Evolutionary conservation across 1,140 invertebrate genomes (phyloP).

Genomic region (Platorchestia sp.): DNA sequence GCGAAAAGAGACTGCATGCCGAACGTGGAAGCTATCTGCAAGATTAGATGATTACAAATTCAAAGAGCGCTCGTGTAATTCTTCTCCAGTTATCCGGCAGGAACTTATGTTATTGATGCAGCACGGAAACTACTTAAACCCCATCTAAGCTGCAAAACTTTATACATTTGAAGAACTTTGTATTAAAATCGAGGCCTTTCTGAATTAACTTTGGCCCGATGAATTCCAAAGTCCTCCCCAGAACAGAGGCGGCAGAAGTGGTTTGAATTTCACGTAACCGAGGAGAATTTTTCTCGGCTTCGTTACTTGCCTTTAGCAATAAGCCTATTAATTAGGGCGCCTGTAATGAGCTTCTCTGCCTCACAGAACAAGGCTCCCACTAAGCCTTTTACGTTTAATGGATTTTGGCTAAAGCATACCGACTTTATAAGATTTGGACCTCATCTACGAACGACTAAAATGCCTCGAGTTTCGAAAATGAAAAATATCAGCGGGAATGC

Average conservation of each 20-base stretch:
- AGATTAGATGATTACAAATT: neutral
- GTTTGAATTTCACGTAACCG: neutral
- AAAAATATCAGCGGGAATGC: neutral
- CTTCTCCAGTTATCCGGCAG: neutral
- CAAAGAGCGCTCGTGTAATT: neutral
- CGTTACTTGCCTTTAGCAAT: slow-evolving; percentile 49
- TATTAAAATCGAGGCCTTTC: neutral
- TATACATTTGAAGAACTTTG: neutral
- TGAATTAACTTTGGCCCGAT: neutral
- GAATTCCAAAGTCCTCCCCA: neutral
- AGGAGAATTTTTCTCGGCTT: neutral
- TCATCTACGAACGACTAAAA: neutral
- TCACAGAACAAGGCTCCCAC: slow-evolving; percentile 34
- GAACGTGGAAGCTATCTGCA: neutral
- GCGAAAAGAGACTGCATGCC: neutral
- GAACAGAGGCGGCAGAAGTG: neutral
- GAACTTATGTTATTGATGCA: neutral
- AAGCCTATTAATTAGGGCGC: slow-evolving; percentile 48
- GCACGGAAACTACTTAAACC: neutral
- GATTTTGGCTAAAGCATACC: slow-evolving; percentile 23
- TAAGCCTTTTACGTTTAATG: slow-evolving; percentile 55
- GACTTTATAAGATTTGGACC: neutral
- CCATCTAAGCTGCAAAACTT: neutral
- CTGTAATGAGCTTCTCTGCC: slow-evolving; percentile 51
- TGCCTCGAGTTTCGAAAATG: neutral